Base-by-base conservation (phyloP, 2,113 vertebrate genomes). In the Mormyrus lacerda region DNA sequence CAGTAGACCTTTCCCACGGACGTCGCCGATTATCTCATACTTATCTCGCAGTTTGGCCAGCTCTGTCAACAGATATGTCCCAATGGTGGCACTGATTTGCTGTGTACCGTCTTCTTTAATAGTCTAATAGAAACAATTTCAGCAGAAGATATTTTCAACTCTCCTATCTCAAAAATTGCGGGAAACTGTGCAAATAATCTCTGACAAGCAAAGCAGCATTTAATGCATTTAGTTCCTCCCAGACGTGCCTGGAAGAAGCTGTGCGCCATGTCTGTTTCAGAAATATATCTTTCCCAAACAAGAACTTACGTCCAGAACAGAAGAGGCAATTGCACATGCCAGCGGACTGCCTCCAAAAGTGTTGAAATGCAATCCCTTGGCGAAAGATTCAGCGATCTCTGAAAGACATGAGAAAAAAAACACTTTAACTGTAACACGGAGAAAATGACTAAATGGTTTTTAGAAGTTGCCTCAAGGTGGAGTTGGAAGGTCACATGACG, bases 1-100 rank as follows among this genome's bases (percentile, higher is more conserved):
- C 95, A 96, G 95, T 83, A 99, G 96, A 82, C 98, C 98, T 92
- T 98, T 99, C 76, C 98, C 98, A 61, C 98, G 96, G 58, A 99
- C 97, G 15, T 99, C 98, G 39, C 98, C 98, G 3, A 99, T 84
- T 1, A 98, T 96, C 91, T 99, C 96, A 0, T 97, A 98, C 88
- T 97, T 95, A 88, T 98, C 96, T 83, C 97, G 94, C 44, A 99
- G 94, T 89, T 98, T 96, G 47, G 97, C 97, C 87, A 99, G 55
- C 92, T 97, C 94, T 19, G 92, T 93, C 45, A 99, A 89, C 90
- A 98, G 89, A 47, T 98, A 94, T 0, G 96, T 98, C 79, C 98
- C 98, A 51, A 99, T 95, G 0, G 94, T 88, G 2, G 94, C 92
- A 87, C 96, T 95, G 92, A 95, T 97, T 90, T 97, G 93, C 92